These are phyloP conservation scores for Scaptomyza polygonia DNA, from an alignment of 2,888 invertebrate genomes.

Conservation along the genomic window DNA sequence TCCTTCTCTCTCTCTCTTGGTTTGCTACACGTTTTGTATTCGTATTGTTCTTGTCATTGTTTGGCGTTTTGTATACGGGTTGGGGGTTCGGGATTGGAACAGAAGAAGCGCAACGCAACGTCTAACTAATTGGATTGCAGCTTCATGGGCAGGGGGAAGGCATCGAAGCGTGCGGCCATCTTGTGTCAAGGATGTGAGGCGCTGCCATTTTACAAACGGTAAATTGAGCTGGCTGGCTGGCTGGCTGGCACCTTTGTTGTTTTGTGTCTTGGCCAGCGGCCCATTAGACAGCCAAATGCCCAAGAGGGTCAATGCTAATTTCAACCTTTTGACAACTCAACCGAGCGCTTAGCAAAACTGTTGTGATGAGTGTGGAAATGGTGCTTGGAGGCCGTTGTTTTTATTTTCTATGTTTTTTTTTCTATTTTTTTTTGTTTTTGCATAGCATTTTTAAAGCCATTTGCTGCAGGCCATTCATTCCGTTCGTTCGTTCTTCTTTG, in stretches of 20 bases:
- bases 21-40: conserved; percentile 58
- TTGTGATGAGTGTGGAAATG: conserved; percentile 23
- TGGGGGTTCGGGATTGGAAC: conserved; percentile 4
- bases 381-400: conserved; percentile 11
- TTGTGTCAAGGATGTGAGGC: conserved; percentile 56
- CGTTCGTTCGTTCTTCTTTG: conserved; percentile 19
- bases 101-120: conserved; percentile 22
- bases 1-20: neutral
- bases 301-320: conserved; percentile 71
- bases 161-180: conserved; percentile 49
- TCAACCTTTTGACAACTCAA: conserved; percentile 78
- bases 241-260: conserved; percentile 30
- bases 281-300: conserved; percentile 56
- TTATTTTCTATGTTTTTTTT: too few relatives aligned
- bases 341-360: conserved; percentile 16
- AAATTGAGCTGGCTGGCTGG: conserved; percentile 56
- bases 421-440: neutral
- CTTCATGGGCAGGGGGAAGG: conserved; percentile 20
- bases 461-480: conserved; percentile 39
- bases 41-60: conserved; percentile 77
- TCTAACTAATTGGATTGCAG: conserved; percentile 55
- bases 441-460: neutral
- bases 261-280: conserved; percentile 21
- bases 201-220: conserved; percentile 56
- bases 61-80: conserved; percentile 59